Evolutionary conservation across 2,888 invertebrate species (phyloP).

Genomic region (Autographa pulchrina): DNA sequence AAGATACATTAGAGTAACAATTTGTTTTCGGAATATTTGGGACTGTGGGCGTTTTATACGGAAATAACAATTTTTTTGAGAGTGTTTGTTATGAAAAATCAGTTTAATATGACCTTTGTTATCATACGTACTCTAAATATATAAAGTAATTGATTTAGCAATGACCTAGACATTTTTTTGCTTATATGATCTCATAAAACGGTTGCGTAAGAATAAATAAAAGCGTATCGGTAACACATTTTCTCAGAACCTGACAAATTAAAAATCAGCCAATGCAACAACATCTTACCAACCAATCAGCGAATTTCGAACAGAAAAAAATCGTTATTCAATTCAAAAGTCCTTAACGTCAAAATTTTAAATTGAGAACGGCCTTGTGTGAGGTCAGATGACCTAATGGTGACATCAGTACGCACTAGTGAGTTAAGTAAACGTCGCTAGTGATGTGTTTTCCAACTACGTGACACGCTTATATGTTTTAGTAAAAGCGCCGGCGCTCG

Average conservation of each 20-base stretch:
- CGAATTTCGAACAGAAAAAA: slow-evolving; percentile 15
- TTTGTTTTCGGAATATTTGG: slow-evolving; percentile 56
- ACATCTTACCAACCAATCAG: neutral
- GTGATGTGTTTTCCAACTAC: slow-evolving; percentile 46
- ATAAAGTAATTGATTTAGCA: neutral
- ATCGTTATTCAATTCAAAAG: slow-evolving; percentile 34
- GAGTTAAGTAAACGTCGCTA: slow-evolving; percentile 59
- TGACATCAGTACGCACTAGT: slow-evolving; percentile 64
- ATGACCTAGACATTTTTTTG: slow-evolving; percentile 3
- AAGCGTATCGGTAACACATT: neutral
- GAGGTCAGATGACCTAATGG: slow-evolving; percentile 61
- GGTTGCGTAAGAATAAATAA: neutral
- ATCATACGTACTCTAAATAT: neutral
- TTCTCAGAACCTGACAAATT: neutral
- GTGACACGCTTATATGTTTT: slow-evolving; percentile 41
- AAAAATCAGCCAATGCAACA: neutral
- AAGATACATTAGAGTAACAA: slow-evolving; percentile 33
- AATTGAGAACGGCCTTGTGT: slow-evolving; percentile 58
- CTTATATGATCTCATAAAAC: neutral
- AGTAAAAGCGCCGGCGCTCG: slow-evolving; percentile 54
- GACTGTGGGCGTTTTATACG: slow-evolving; percentile 32
- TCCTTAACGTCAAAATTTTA: slow-evolving; percentile 41
- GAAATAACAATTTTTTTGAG: slow-evolving; percentile 19
- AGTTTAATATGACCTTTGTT: slow-evolving; percentile 19
- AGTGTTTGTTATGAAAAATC: slow-evolving; percentile 31